These are phyloP conservation scores for Muscicapa striata DNA, from an alignment of 2,797 vertebrate genomes.

Conservation along the genomic window DNA sequence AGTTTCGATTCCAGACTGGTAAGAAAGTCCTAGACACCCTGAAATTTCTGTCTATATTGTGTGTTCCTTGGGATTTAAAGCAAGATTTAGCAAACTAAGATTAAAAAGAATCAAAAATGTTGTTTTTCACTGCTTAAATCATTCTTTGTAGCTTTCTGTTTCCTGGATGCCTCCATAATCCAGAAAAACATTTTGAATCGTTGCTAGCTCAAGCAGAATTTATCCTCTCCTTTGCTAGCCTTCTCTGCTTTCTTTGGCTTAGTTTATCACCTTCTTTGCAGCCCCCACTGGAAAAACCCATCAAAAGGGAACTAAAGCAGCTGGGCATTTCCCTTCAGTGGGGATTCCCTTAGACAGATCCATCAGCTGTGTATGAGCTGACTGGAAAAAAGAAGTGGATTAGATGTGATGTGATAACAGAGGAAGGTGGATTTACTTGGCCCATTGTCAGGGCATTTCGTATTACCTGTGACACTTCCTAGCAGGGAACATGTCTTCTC, in stretches of 20 bases:
- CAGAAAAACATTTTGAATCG: background rate
- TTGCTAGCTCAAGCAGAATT: background rate
- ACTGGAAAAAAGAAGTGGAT: background rate
- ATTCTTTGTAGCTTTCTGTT: background rate
- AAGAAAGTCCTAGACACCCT: background rate
- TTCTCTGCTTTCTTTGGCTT: background rate
- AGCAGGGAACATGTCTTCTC: background rate
- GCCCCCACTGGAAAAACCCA: background rate
- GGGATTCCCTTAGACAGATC: slow-evolving; percentile 3
- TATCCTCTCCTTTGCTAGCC: background rate
- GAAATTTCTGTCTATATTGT: background rate
- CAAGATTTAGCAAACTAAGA: background rate
- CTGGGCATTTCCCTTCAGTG: background rate
- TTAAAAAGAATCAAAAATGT: background rate
- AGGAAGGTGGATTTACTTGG: background rate
- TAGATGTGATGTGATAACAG: background rate
- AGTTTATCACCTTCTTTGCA: background rate
- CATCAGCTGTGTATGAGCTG: background rate
- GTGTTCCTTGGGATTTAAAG: background rate
- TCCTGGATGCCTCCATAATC: background rate
- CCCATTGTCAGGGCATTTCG: background rate
- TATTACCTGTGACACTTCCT: background rate
- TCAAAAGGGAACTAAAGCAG: slow-evolving; percentile 6
- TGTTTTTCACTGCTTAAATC: background rate
- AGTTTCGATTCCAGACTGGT: background rate